Conservation (phyloP, 2,888 invertebrate genomes). For the Rotaria magnacalcarata region DNA sequence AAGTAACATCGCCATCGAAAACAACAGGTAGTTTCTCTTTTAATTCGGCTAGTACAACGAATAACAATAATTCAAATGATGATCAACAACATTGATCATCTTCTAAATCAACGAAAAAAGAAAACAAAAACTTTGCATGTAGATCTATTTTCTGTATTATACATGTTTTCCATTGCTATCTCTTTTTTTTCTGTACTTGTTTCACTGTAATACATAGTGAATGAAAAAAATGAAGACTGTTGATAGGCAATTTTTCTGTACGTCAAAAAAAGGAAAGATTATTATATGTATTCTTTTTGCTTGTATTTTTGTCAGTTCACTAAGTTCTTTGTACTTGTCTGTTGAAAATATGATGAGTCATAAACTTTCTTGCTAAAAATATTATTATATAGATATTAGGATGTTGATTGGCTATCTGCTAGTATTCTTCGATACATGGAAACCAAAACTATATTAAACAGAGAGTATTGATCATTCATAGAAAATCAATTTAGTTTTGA, state of each 20-base stretch:
- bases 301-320: slow-evolving; percentile 5
- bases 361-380: neutral
- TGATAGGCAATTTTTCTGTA: slow-evolving; percentile 10
- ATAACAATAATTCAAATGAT: neutral
- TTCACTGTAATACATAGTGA: neutral
- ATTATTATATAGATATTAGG: too few relatives aligned
- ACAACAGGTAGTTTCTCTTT: neutral
- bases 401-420: too few relatives aligned
- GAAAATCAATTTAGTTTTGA: too few relatives aligned
- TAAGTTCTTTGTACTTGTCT: neutral
- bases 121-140: neutral
- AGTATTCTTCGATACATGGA: too few relatives aligned
- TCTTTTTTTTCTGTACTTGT: neutral
- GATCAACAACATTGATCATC: neutral
- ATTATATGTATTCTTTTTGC: neutral
- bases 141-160: neutral
- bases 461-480: too few relatives aligned
- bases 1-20: neutral
- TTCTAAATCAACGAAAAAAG: neutral
- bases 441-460: too few relatives aligned
- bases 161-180: neutral
- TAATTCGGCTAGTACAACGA: neutral
- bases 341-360: neutral
- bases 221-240: neutral
- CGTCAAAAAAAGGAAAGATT: neutral